These are phyloP conservation scores for Falco columbarius DNA, from an alignment of 2,797 vertebrate species.

Conservation along the genomic window DNA sequence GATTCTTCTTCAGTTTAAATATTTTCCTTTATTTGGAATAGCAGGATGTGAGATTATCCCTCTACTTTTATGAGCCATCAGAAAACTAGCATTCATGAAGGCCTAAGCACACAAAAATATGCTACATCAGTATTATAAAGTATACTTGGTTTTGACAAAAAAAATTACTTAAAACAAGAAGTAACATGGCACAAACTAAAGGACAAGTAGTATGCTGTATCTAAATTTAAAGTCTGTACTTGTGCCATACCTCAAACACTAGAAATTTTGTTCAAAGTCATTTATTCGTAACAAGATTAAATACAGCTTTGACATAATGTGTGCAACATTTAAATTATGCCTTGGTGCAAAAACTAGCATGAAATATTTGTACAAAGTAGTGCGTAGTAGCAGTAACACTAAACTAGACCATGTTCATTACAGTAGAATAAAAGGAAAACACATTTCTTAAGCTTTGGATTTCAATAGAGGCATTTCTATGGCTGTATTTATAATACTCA, in stretches of 20 bases:
- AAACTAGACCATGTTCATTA: background rate
- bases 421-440: background rate
- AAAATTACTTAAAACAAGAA: background rate
- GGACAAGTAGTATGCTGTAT: background rate
- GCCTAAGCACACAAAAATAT: background rate
- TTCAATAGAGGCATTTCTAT: background rate
- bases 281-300: background rate
- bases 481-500: background rate
- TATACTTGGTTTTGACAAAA: background rate
- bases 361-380: background rate
- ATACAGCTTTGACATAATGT: background rate
- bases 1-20: background rate
- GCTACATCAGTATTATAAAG: background rate
- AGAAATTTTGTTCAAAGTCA: background rate
- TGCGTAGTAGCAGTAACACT: background rate
- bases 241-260: background rate
- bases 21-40: background rate
- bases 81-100: background rate
- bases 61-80: background rate
- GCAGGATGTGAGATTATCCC: background rate
- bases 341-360: background rate
- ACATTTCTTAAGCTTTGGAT: background rate
- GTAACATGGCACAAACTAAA: background rate
- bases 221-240: background rate
- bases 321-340: background rate